Conservation (phyloP, 2,888 invertebrate genomes). For the Leucania comma region DNA sequence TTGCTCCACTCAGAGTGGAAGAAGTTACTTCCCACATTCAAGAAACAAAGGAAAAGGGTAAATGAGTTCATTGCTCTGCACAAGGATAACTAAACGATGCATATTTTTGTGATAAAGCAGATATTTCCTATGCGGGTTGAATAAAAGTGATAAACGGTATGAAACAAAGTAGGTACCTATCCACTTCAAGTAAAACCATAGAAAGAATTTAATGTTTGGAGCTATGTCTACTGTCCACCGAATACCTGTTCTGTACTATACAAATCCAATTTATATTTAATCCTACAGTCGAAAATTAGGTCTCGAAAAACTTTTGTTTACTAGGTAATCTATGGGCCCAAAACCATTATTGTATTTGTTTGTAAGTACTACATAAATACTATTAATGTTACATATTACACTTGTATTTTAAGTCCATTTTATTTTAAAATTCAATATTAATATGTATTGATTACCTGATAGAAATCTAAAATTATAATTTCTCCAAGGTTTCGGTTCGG, state of each 20-base stretch:
- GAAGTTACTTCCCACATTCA: no score
- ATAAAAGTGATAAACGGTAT: not conserved
- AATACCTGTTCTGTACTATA: not conserved
- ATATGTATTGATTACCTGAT: constrained; percentile 19
- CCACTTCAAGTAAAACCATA: constrained; percentile 1
- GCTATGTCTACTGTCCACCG: not conserved
- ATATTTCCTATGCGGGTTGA: constrained; percentile 4
- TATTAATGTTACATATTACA: not conserved
- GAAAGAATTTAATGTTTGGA: not conserved
- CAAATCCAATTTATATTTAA: no score
- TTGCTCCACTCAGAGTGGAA: no score
- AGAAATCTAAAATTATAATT: constrained; percentile 17
- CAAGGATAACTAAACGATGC: not conserved
- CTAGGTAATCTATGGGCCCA: no score
- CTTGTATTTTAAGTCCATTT: not conserved
- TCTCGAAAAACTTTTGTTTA: no score
- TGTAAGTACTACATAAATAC: not conserved
- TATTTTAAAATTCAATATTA: constrained; percentile 19
- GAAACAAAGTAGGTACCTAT: not conserved
- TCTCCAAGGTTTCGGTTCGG: not conserved
- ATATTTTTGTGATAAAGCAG: not conserved
- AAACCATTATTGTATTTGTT: no score
- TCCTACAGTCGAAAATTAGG: no score
- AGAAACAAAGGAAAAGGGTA: no score
- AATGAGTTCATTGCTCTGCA: not conserved